These are phyloP conservation scores for Aramus guarauna DNA, from an alignment of 2,113 vertebrate species.

Conservation along the genomic window DNA sequence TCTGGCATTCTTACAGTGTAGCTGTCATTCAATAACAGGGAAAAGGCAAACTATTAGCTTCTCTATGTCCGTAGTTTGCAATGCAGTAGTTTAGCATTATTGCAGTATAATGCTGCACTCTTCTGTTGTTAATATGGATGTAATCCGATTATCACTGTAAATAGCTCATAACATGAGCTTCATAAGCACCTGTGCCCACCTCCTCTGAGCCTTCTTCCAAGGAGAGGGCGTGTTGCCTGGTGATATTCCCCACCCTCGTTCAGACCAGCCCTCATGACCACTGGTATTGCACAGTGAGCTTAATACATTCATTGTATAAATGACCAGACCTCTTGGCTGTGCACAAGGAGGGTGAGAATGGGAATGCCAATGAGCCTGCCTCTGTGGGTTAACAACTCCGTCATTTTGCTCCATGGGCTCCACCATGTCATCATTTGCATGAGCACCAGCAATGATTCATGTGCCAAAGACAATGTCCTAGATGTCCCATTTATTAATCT, in stretches of 20 bases:
- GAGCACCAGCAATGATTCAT: not conserved
- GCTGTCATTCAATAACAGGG: not conserved
- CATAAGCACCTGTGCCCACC: not conserved
- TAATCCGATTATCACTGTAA: not conserved
- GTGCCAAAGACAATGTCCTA: not conserved
- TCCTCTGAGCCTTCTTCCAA: not conserved
- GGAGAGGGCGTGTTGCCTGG: not conserved
- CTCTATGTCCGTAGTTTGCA: fast-evolving
- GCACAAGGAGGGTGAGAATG: not conserved
- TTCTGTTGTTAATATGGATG: not conserved
- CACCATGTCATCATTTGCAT: not conserved
- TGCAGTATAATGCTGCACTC: not conserved
- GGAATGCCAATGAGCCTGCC: not conserved
- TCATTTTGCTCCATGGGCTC: not conserved
- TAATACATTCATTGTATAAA: not conserved
- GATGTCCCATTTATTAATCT: not conserved
- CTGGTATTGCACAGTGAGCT: not conserved
- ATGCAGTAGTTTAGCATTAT: not conserved
- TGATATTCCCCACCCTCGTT: not conserved
- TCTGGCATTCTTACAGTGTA: not conserved
- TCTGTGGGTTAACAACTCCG: not conserved
- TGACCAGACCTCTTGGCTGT: not conserved
- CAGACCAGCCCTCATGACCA: not conserved
- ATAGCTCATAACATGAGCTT: not conserved
- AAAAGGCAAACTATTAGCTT: not conserved